These are phyloP conservation scores for Bombus polaris DNA, from an alignment of 1,140 invertebrate species.

Conservation along the genomic window DNA sequence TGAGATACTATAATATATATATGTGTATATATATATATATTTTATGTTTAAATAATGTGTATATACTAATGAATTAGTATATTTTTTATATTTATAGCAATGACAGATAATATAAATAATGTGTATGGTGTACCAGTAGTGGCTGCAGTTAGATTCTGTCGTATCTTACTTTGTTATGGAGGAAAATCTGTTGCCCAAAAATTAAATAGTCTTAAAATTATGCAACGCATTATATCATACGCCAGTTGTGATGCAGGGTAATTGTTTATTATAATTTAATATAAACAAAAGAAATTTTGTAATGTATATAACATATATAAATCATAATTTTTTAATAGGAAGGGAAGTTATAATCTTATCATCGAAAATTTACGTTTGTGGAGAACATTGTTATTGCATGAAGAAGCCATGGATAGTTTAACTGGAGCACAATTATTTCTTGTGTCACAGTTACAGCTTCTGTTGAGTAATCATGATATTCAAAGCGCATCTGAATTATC, in stretches of 20 bases:
- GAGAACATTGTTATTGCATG: constrained; percentile 72
- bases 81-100: constrained; percentile 40
- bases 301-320: neutral
- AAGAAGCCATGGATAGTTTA: constrained; percentile 72
- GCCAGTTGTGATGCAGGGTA: constrained; percentile 72
- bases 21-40: neutral
- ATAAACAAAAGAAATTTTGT: neutral
- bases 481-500: constrained; percentile 70
- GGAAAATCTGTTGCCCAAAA: constrained; percentile 70
- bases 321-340: constrained; percentile 52
- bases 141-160: constrained; percentile 74
- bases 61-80: constrained; percentile 19
- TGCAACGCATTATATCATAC: constrained; percentile 75
- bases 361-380: constrained; percentile 79
- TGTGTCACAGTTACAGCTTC: constrained; percentile 71
- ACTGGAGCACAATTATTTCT: constrained; percentile 68
- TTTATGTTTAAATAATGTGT: neutral
- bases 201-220: constrained; percentile 72
- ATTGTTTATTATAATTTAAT: constrained; percentile 29
- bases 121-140: constrained; percentile 73
- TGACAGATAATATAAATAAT: constrained; percentile 60
- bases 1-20: neutral
- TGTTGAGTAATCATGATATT: constrained; percentile 74
- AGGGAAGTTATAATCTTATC: constrained; percentile 65
- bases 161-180: constrained; percentile 75